These are phyloP conservation scores for Coptodon bakossiorum DNA, from an alignment of 2,113 vertebrate species.

Conservation along the genomic window DNA sequence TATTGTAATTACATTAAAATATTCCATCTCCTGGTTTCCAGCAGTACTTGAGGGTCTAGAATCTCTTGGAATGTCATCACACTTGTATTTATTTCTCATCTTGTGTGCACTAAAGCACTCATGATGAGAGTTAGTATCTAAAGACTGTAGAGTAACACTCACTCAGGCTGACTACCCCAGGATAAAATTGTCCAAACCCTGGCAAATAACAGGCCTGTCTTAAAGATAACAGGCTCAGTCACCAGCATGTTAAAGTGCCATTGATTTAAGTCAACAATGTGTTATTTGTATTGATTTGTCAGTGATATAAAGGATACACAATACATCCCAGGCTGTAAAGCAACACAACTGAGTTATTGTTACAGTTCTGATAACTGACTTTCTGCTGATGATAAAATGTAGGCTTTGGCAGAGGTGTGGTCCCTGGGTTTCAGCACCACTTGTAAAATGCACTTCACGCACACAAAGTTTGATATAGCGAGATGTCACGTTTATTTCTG, in stretches of 20 bases:
- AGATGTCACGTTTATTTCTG: background rate
- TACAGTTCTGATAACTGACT: background rate
- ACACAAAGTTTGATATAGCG: background rate
- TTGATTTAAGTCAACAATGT: background rate
- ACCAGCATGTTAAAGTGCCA: background rate
- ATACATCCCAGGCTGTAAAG: background rate
- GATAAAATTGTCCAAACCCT: background rate
- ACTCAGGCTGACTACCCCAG: background rate
- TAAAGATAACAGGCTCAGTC: background rate
- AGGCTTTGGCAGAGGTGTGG: background rate
- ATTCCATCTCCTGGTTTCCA: background rate
- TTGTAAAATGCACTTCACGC: background rate
- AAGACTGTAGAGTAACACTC: background rate
- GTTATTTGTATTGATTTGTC: background rate
- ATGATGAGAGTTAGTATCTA: background rate
- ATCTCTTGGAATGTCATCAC: background rate
- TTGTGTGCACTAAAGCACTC: background rate
- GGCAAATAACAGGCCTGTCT: background rate
- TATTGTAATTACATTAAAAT: background rate
- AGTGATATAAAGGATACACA: background rate
- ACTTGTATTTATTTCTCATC: background rate
- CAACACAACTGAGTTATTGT: background rate
- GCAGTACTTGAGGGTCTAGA: background rate
- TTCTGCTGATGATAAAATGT: background rate
- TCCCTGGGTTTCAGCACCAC: background rate